Percentiles rank a stretch among this genome's conserved stretches.
phyloP scores from a whole-genome alignment of 2,888 invertebrate genomes.

The Podabrus alpinus region DNA sequence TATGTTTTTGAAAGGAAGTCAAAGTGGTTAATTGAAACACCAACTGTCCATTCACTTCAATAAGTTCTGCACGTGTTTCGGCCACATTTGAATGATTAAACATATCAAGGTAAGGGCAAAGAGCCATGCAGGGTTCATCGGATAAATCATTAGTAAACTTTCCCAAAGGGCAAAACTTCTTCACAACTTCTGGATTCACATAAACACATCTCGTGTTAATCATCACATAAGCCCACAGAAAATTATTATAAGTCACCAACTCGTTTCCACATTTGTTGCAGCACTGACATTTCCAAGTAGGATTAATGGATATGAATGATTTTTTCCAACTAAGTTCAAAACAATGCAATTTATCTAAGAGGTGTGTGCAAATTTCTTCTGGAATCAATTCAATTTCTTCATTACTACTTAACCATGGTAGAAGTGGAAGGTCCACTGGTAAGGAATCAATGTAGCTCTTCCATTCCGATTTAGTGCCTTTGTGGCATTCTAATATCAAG shows the following conservation, averaged over 20 bases:
- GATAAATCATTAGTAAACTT: slow-evolving; percentile 52
- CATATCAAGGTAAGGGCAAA: slow-evolving; percentile 88
- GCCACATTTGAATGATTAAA: slow-evolving; percentile 80
- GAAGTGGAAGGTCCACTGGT: slow-evolving; percentile 64
- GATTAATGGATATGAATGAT: slow-evolving; percentile 56
- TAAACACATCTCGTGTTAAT: slow-evolving; percentile 87
- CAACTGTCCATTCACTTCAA: slow-evolving; percentile 44
- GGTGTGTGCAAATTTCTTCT: slow-evolving; percentile 59
- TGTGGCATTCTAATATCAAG: slow-evolving; percentile 69
- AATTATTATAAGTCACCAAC: slow-evolving; percentile 62
- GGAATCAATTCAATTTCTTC: slow-evolving; percentile 64
- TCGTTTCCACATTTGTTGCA: slow-evolving; percentile 53
- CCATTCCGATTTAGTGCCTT: slow-evolving; percentile 62
- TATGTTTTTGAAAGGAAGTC: slow-evolving; percentile 61
- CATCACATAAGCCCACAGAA: slow-evolving; percentile 81
- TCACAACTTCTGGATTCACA: slow-evolving; percentile 61
- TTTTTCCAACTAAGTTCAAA: slow-evolving; percentile 54
- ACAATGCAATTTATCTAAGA: slow-evolving; percentile 59
- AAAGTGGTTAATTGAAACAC: slow-evolving; percentile 62
- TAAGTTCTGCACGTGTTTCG: slow-evolving; percentile 57
- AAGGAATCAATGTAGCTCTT: slow-evolving; percentile 70
- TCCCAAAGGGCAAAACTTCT: slow-evolving; percentile 46
- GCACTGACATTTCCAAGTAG: slow-evolving; percentile 53
- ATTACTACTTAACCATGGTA: slow-evolving; percentile 70
- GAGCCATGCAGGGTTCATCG: slow-evolving; percentile 69